Evolutionary conservation across 2,797 vertebrate genomes (phyloP).

Genomic region (Macroramphosus scolopax): DNA sequence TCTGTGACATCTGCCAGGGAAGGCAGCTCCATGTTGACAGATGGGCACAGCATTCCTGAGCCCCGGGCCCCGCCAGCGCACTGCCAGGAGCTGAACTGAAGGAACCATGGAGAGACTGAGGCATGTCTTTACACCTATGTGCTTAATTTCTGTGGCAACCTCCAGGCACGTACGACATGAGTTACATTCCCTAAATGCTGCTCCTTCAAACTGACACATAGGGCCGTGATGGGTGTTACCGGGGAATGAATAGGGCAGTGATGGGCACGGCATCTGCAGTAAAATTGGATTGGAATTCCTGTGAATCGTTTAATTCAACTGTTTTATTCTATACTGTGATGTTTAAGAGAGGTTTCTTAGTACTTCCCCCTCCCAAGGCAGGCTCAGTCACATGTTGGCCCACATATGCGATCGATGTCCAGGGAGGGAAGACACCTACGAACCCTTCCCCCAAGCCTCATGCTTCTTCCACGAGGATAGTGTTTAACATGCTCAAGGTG

Average conservation of each 20-base stretch:
- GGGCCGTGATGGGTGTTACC: conserved; percentile 53
- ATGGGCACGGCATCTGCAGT: conserved; percentile 43
- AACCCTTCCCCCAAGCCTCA: conserved; percentile 56
- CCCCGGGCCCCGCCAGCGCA: conserved; percentile 63
- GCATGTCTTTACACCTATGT: conserved; percentile 82
- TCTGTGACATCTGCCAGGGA: conserved; percentile 74
- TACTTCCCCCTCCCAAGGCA: conserved; percentile 29
- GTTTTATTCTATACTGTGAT: not conserved
- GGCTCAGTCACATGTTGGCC: conserved; percentile 42
- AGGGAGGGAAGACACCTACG: conserved; percentile 43
- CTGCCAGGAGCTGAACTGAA: conserved; percentile 68
- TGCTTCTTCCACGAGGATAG: conserved; percentile 63
- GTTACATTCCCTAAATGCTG: conserved; percentile 69
- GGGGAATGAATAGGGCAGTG: conserved; percentile 54
- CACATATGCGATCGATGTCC: conserved; percentile 66
- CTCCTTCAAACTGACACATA: conserved; percentile 63
- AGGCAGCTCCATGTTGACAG: conserved; percentile 77
- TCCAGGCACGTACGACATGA: conserved; percentile 76
- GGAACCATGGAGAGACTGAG: conserved; percentile 64
- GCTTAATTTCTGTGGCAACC: conserved; percentile 79
- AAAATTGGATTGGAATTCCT: conserved; percentile 11
- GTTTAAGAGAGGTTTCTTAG: conserved; percentile 3
- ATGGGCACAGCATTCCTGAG: conserved; percentile 81
- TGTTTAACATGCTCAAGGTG: conserved; percentile 69
- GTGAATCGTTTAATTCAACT: too few species aligned